Conservation (phyloP, 1,140 invertebrate species). For the Lasioglossum baleicum region DNA sequence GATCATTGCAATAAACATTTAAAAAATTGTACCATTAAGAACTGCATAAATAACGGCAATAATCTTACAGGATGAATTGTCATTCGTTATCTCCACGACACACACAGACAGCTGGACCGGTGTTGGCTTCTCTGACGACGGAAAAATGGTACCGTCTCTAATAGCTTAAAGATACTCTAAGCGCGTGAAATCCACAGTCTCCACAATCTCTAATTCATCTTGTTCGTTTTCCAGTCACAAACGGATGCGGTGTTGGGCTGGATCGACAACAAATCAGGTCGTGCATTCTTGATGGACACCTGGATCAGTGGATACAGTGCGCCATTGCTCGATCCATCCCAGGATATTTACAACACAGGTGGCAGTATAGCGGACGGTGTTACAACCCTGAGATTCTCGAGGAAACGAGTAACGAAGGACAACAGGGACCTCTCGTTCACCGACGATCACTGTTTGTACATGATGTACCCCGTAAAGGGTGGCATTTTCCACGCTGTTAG, state of each 20-base stretch:
- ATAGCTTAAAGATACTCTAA: too few relatives aligned
- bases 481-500: constrained; percentile 90
- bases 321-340: constrained; percentile 88
- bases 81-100: constrained; percentile 92
- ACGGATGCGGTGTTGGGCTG: constrained; percentile 93
- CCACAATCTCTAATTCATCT: neutral
- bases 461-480: constrained; percentile 93
- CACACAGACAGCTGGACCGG: constrained; percentile 94
- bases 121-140: constrained; percentile 93
- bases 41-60: neutral
- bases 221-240: constrained; percentile 82
- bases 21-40: neutral
- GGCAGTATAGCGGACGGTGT: constrained; percentile 88
- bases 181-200: too few relatives aligned
- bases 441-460: constrained; percentile 90
- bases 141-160: constrained; percentile 85
- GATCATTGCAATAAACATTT: neutral
- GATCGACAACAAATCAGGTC: constrained; percentile 87
- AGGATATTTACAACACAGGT: constrained; percentile 87
- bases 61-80: constrained; percentile 85
- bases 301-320: constrained; percentile 90
- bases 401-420: constrained; percentile 90
- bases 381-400: constrained; percentile 89
- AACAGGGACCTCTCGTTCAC: constrained; percentile 89
- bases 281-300: constrained; percentile 92